Conservation (phyloP, 1,140 invertebrate species). For the Cyphomyrmex costatus region DNA sequence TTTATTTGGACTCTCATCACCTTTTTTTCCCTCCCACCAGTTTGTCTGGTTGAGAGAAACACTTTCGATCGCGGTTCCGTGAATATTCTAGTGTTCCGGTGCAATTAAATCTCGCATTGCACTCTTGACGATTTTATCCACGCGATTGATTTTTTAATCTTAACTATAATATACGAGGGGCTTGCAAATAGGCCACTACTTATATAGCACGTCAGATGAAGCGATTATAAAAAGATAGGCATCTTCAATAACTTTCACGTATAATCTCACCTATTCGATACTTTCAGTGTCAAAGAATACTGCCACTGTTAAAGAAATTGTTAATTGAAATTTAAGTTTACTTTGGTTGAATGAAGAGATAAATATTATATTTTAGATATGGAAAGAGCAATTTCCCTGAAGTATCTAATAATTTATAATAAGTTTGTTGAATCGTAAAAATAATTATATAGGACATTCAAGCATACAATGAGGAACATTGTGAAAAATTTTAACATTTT, state of each 20-base stretch:
- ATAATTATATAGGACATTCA: too few relatives aligned
- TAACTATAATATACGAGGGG: slow-evolving; percentile 17
- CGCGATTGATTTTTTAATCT: slow-evolving; percentile 59
- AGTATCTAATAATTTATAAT: too few relatives aligned
- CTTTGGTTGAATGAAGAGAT: background rate
- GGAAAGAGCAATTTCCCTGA: too few relatives aligned
- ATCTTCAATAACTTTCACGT: slow-evolving; percentile 25
- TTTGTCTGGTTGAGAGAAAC: slow-evolving; percentile 33
- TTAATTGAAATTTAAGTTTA: slow-evolving; percentile 1
- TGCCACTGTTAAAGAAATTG: background rate
- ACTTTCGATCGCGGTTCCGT: slow-evolving; percentile 46
- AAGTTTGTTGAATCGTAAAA: too few relatives aligned
- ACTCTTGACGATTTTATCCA: slow-evolving; percentile 32
- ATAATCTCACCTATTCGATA: slow-evolving; percentile 35
- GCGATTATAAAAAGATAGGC: slow-evolving; percentile 46
- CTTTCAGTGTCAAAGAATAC: slow-evolving; percentile 13
- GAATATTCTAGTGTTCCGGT: background rate
- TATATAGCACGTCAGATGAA: slow-evolving; percentile 54
- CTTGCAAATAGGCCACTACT: slow-evolving; percentile 56
- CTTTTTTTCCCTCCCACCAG: background rate
- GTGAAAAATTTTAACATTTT: too few relatives aligned
- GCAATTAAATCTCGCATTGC: slow-evolving; percentile 48
- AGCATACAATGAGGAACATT: too few relatives aligned
- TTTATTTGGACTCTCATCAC: slow-evolving; percentile 60
- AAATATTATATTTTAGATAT: background rate